A percentile compares a stretch with the other conserved stretches of the same genome.
Conservation (phyloP, 2,113 vertebrate genomes). For the Myotis davidii region DNA sequence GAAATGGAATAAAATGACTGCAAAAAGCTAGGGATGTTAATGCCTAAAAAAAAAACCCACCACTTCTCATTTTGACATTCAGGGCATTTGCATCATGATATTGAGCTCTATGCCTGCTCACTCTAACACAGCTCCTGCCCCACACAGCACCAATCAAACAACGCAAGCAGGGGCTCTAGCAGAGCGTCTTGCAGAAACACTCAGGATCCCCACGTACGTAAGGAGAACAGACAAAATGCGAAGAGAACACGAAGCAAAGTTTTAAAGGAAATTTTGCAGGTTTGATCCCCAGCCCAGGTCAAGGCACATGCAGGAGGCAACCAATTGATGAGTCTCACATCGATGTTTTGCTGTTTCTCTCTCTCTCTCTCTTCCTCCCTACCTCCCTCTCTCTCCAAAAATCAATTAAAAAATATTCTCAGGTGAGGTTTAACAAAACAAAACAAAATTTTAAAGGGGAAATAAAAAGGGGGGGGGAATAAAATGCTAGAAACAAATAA, state of each 20-base stretch:
- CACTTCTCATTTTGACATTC: not conserved
- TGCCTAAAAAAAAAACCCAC: not conserved
- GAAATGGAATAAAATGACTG: not conserved
- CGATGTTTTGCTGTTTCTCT: too few species aligned
- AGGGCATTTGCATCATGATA: not conserved
- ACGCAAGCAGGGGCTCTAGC: not conserved
- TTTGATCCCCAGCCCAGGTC: too few species aligned
- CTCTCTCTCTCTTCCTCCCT: too few species aligned
- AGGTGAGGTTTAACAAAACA: not conserved
- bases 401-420: too few species aligned
- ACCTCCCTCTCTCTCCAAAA: too few species aligned
- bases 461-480: not conserved
- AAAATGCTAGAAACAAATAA: not conserved
- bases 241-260: not conserved
- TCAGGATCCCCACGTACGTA: not conserved
- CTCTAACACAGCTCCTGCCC: not conserved
- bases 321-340: too few species aligned
- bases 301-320: too few species aligned
- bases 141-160: not conserved
- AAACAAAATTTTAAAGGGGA: not conserved
- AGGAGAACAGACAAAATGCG: not conserved
- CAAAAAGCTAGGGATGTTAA: not conserved
- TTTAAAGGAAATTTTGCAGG: not conserved
- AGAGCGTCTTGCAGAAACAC: not conserved
- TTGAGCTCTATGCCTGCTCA: not conserved